Base-by-base conservation (phyloP, 2,888 invertebrate species). In the Laothoe populi region DNA sequence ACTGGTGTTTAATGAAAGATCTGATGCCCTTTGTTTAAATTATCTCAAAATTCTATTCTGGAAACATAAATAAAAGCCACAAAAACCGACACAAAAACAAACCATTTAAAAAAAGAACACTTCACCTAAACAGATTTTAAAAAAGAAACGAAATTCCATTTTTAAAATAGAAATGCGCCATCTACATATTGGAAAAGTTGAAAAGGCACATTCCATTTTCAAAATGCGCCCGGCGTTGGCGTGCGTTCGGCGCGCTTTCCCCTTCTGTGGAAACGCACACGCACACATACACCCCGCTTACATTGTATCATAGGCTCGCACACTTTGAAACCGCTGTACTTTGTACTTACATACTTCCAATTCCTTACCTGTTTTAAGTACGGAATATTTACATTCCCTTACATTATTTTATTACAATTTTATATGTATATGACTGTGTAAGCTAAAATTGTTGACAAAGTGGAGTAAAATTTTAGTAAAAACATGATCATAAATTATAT, bases 171-270 rank as follows among this genome's bases (percentile, higher is more conserved):
- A 71, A 73, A 65, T 63, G 62, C 68, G 48, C 66, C 75, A 73
- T 83, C 76, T 75, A 70, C 77, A 81, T 83, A 81, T 83, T 83
- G 80, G 77, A 85, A 86, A 85, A 84, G 81, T 83, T 82, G 72
- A 80, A 87, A 86, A 81, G 68, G 79, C 60, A 82, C 80, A 83
- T 87, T 88, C 86, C 82, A 84, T 87, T 89, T 88, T 86, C 78
- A 79, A 88, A 88, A 80, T 81, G 80, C 81, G 75, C 75, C 77
- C 60, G 40, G 74, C 76, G 65, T 68, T 66, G 73, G 78, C 77
- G 79, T 78, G 79, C 81, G 82, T 80, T 76, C 77, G 77, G 76
- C 75, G 73, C 75, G 84, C 79, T 87, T 87, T 87, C 87, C 86
- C 86, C 86, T 86, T 83, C 83, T 74, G 80, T 77, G 80, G 66